Conservation (phyloP, 2,888 invertebrate species). For the Sarcophaga carnaria region DNA sequence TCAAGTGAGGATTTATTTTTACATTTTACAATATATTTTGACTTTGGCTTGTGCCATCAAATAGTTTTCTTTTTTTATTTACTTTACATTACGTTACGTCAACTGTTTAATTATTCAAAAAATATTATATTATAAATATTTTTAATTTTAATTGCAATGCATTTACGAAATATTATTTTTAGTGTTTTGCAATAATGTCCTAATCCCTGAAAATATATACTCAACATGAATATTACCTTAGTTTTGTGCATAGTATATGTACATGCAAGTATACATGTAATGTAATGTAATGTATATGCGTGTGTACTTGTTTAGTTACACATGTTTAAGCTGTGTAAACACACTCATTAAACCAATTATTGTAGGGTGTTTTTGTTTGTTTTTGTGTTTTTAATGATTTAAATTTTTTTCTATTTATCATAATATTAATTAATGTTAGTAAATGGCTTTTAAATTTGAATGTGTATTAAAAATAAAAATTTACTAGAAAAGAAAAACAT, state of each 20-base stretch:
- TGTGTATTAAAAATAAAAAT: constrained; percentile 26
- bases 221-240: neutral
- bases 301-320: constrained; percentile 18
- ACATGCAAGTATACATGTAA: neutral
- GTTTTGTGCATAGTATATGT: neutral
- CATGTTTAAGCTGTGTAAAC: constrained; percentile 42
- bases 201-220: constrained; percentile 5
- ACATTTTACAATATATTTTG: neutral
- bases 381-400: neutral
- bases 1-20: no score
- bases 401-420: neutral
- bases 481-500: constrained; percentile 28
- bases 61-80: neutral
- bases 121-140: neutral
- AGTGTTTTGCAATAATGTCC: neutral
- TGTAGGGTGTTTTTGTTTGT: neutral
- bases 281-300: neutral
- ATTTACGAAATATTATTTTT: neutral
- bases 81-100: neutral
- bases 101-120: neutral
- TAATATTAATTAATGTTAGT: constrained; percentile 51
- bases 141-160: neutral
- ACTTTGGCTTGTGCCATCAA: neutral
- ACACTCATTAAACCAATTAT: constrained; percentile 37
- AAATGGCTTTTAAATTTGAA: constrained; percentile 32